phyloP scores from a whole-genome alignment of 2,113 vertebrate species.

The Acinonyx jubatus region DNA sequence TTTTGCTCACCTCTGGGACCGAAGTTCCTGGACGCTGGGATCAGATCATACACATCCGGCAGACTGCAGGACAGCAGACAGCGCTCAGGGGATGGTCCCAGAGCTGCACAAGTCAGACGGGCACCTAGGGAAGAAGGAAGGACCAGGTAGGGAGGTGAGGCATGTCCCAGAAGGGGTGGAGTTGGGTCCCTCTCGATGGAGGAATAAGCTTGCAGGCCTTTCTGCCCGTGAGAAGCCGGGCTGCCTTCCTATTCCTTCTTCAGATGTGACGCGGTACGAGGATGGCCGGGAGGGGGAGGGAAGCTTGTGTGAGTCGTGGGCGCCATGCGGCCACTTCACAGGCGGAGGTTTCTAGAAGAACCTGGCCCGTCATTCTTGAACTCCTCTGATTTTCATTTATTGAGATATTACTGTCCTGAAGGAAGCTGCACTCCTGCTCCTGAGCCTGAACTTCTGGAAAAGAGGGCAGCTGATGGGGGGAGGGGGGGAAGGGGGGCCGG shows the following conservation, averaged over 20 bases:
- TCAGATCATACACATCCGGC: too few species aligned
- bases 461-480: fast-evolving
- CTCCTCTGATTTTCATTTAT: not conserved
- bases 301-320: fast-evolving
- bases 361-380: not conserved
- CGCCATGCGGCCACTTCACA: fast-evolving
- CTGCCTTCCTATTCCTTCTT: not conserved
- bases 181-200: not conserved
- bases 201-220: too few species aligned
- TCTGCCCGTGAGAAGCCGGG: not conserved
- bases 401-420: not conserved
- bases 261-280: fast-evolving
- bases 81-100: fast-evolving
- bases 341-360: not conserved
- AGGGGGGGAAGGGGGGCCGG: fast-evolving
- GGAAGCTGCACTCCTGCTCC: not conserved
- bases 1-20: not conserved
- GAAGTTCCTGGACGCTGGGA: not conserved
- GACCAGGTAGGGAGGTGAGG: not conserved
- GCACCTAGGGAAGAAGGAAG: not conserved
- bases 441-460: not conserved
- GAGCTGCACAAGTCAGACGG: fast-evolving
- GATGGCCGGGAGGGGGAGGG: not conserved
- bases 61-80: not conserved
- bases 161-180: not conserved